Base-by-base conservation (phyloP, 2,113 vertebrate species). In the Chaetops frenatus region DNA sequence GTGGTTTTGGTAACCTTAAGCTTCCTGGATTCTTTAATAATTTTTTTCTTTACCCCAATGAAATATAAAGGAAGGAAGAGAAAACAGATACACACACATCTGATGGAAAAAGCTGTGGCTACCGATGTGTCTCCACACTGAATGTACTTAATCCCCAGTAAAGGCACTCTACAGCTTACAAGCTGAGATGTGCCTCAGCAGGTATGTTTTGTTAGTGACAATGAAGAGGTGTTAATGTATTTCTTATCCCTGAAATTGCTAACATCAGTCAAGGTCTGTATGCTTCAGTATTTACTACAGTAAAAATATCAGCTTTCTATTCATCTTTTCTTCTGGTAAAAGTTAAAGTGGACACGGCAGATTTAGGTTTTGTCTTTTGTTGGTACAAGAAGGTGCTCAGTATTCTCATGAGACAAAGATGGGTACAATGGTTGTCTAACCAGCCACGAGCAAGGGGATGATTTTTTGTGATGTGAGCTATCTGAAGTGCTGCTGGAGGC, bases 211-310 rank as follows among this genome's bases (percentile, higher is more conserved):
- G 51, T 78, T 48, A 84, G 44, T 5, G 17, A 40, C 51, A 84
- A 90, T 88, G 76, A 94, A 66, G 64, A 96, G 71, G 69, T 82
- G 94, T 76, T 90, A 93, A 91, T 57, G 12, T 58, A 96, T 96
- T 93, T 91, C 93, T 80, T 93, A 85, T 13, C 74, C 38, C 53
- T 69, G 27, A 45, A 92, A 90, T n/a, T 31, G 35, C 53, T 51
- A 74, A 76, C 65, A 90, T 47, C 64, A 85, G 45, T 91, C 53
- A 93, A 84, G 61, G 57, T 72, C 35, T 9, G 2, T 58, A 71
- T 25, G 23, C 16, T 71, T 35, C 53, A 50, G 29, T 64, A 67
- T 71, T 56, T 71, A 73, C 65, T 69, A 57, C 20, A 53, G 42
- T 31, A 89, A 81, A 85, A 60, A 56, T 8, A 40, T 21, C 36